Evolutionary conservation across 2,888 invertebrate genomes (phyloP), one percentile per base, ranked within the genome.

Genomic region (Mythimna albipuncta): DNA sequence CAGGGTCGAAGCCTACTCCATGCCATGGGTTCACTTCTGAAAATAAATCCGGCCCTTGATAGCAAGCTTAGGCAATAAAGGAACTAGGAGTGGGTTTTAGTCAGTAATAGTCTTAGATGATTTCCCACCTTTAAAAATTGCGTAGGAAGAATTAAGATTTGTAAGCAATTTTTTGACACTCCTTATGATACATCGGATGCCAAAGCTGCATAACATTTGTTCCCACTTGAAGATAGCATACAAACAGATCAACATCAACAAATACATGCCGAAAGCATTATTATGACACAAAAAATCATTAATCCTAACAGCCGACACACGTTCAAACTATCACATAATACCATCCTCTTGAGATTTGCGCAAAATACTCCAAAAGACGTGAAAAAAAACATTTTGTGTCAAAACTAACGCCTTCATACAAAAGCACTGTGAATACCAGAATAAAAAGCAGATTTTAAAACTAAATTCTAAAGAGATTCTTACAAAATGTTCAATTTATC

Each of bases 391-490:
- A 78, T 81, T 86, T 87, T 88, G 88, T 88, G 89, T 88, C 82
- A 89, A 88, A 91, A 86, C 78, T 91, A 87, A 91, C 92, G 76
- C 92, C 89, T 87, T 63, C 61, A 54, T 35, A 85, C 77, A 86
- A 85, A 52, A 64, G 54, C 13, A 4, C 16, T 19, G 16, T 1
- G 0, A 62, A 54, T 57, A 76, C 74, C 54, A 75, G 32, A 19
- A 66, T 77, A 65, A 13, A 47, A 21, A 11, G 66, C 72, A 13
- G 58, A 57, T 79, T 6, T 0, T 2, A 59, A 72, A 75, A 13
- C 54, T 0, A 6, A 57, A 35, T 64, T 59, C 35, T 4, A 52
- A 61, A 70, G 62, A 47, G 3, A 7, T 21, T 19, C n/a, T n/a
- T 16, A 64, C 32, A 6, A 41, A 55, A 35, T 3, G 1, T 50